A percentile compares a stretch with the other conserved stretches of the same genome.
These are phyloP conservation scores for Drosophila histrio DNA, from an alignment of 2,888 invertebrate species.

Conservation along the genomic window DNA sequence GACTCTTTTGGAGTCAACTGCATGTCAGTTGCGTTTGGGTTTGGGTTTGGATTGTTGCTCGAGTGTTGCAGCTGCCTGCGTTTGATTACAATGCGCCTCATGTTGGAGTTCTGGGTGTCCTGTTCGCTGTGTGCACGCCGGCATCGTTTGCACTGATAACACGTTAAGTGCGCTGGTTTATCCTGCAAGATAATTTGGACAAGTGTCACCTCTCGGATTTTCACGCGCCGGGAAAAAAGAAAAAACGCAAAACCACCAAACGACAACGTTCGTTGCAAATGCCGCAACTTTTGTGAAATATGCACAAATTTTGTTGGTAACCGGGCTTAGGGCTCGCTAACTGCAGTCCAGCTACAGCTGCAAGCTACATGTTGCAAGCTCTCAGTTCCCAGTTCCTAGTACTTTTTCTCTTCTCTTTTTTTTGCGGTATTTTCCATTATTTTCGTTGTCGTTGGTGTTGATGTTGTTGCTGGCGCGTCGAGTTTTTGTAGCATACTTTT, in stretches of 20 bases:
- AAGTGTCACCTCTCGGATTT: constrained; percentile 79
- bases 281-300: constrained; percentile 65
- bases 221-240: constrained; percentile 59
- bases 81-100: constrained; percentile 75
- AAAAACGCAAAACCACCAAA: constrained; percentile 6
- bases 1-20: constrained; percentile 73
- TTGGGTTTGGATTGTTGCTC: constrained; percentile 27
- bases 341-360: constrained; percentile 20
- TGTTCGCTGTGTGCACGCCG: constrained; percentile 28
- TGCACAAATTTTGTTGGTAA: constrained; percentile 57
- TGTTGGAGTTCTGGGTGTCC: constrained; percentile 32
- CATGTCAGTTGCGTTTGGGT: constrained; percentile 58
- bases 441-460: background rate
- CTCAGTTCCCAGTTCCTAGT: background rate
- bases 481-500: constrained; percentile 38
- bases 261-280: constrained; percentile 49
- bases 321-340: constrained; percentile 23
- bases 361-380: constrained; percentile 10
- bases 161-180: constrained; percentile 79
- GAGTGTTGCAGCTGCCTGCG: constrained; percentile 60
- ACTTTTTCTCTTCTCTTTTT: constrained; percentile 7
- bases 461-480: constrained; percentile 16
- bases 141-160: constrained; percentile 74
- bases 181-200: constrained; percentile 79
- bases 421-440: constrained; percentile 15